These are phyloP conservation scores for Cerastis leucographa DNA, from an alignment of 2,888 invertebrate species.

Conservation along the genomic window DNA sequence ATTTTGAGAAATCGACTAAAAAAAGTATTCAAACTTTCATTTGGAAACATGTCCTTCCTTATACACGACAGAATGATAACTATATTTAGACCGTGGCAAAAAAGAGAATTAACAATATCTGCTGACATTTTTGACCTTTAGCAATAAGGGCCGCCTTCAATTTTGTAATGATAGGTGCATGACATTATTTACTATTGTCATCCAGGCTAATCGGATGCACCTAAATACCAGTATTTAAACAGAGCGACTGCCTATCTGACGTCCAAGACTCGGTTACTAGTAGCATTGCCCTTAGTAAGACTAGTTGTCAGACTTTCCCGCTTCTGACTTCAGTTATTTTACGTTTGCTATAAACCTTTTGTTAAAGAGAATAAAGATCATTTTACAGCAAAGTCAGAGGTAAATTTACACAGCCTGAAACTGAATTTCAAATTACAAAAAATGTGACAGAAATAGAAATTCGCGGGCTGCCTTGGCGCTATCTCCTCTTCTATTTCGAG, in stretches of 20 bases:
- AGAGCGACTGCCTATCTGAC: no score
- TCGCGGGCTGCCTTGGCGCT: background rate
- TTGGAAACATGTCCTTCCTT: constrained; percentile 4
- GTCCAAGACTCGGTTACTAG: no score
- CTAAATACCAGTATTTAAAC: no score
- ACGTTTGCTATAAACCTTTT: no score
- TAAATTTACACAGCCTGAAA: background rate
- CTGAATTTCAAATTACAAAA: background rate
- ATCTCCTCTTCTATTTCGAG: background rate
- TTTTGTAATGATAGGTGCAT: background rate
- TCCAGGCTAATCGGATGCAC: no score
- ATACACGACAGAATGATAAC: background rate
- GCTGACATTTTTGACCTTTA: background rate
- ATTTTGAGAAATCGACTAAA: constrained; percentile 46
- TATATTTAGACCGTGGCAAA: background rate
- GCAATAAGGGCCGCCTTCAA: no score
- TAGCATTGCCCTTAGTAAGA: no score
- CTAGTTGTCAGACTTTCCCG: no score
- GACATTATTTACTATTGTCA: no score
- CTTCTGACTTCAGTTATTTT: no score
- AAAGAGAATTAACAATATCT: background rate
- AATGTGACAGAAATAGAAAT: background rate
- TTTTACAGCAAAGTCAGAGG: no score
- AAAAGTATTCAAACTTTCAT: background rate
- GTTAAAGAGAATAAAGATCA: no score